A percentile compares a stretch with the other conserved stretches of the same genome.
Evolutionary conservation across 2,888 invertebrate species (phyloP).

Genomic region (Selenia dentaria): DNA sequence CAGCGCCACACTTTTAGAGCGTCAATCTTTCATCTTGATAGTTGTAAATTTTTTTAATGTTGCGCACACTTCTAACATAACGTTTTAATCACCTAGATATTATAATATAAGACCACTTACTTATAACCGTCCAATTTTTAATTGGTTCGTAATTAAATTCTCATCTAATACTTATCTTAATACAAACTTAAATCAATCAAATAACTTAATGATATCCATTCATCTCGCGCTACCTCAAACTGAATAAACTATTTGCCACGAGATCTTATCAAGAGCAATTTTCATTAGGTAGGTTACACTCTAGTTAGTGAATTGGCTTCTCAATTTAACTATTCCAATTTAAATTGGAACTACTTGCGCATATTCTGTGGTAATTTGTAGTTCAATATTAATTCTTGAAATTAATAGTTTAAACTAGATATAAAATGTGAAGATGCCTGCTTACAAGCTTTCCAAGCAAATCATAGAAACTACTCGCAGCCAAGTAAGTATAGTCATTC

Average conservation of each 20-base stretch:
- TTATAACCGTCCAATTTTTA: too few relatives aligned
- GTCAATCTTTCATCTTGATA: too few relatives aligned
- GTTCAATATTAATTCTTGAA: not conserved
- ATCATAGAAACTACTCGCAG: too few relatives aligned
- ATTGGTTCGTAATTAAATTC: not conserved
- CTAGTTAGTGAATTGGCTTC: slow-evolving; percentile 50
- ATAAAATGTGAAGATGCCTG: too few relatives aligned
- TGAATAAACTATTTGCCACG: slow-evolving; percentile 44
- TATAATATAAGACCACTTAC: too few relatives aligned
- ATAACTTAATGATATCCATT: slow-evolving; percentile 30
- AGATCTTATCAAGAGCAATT: slow-evolving; percentile 53
- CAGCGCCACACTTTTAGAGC: too few relatives aligned
- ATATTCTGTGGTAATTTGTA: slow-evolving; percentile 7
- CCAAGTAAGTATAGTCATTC: too few relatives aligned
- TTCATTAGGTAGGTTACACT: slow-evolving; percentile 52
- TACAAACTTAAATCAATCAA: slow-evolving; percentile 14
- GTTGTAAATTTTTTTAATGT: too few relatives aligned
- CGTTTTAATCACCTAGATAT: too few relatives aligned
- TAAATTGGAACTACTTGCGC: slow-evolving; percentile 31
- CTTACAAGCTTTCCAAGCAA: too few relatives aligned
- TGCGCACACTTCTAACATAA: too few relatives aligned
- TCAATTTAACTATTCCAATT: slow-evolving; percentile 61
- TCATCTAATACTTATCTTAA: not conserved
- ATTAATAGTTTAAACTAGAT: too few relatives aligned
- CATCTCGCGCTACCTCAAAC: slow-evolving; percentile 33